Evolutionary conservation across 2,888 invertebrate species (phyloP), one percentile per base, ranked within the genome.

Genomic region (Tolmerus cingulatus): DNA sequence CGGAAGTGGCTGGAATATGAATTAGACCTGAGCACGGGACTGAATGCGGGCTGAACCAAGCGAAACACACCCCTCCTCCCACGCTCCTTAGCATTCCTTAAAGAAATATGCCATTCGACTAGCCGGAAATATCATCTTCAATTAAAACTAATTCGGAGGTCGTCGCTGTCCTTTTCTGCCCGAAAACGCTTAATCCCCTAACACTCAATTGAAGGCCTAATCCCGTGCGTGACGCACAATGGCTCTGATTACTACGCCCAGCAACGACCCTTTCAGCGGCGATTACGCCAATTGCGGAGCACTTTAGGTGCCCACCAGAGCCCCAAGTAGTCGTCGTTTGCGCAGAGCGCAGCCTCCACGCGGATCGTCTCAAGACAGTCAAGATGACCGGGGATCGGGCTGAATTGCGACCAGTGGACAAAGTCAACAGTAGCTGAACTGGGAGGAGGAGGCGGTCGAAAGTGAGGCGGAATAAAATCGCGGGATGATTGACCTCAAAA

Each of bases 51-150:
- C 37, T 37, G n/a, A 37, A 77, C 4, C 27, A 34, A 76, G 40
- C 34, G 14, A 76, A 27, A 76, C 27, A 76, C 16, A 76, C 1
- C 57, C n/a, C 37, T 74, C 16, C 37, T 19, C 40, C 40, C n/a
- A 76, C 34, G 16, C n/a, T 37, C 16, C 12, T n/a, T 5, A n/a
- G 19, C 14, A 19, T 77, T 76, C 19, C 40, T 77, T 37, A 37
- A 19, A 77, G 40, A 14, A 74, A n/a, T 27, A 7, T 74, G 30
- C 27, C 40, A 9, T 40, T 19, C 19, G 66, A 23, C 19, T 19
- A 66, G 66, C 66, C 76, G 76, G 76, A 76, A 76, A 76, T 76
- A 76, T 76, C 76, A 76, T 76, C 76, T 76, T 76, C 76, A 76
- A 76, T 76, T 37, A 76, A 76, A 76, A 76, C 37, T n/a, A 76